A percentile compares a stretch with the other conserved stretches of the same genome.
phyloP scores from a whole-genome alignment of 1,140 invertebrate genomes.

The Habropoda laboriosa region DNA sequence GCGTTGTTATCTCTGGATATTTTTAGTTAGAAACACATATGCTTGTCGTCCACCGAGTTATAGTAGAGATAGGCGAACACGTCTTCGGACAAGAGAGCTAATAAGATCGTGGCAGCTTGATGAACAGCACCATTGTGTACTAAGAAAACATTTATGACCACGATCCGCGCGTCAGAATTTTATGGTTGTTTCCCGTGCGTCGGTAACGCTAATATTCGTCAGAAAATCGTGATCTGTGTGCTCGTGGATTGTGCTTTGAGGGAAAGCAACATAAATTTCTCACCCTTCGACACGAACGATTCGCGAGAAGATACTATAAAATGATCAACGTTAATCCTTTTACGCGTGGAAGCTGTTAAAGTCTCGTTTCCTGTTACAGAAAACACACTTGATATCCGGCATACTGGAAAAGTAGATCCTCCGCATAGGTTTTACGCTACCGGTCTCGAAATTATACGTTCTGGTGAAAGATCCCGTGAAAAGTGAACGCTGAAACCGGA shows the following conservation, averaged over 20 bases:
- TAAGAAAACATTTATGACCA: slow-evolving; percentile 15
- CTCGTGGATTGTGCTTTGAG: too few species aligned
- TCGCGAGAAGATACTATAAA: not conserved
- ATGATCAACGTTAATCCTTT: not conserved
- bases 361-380: not conserved
- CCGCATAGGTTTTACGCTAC: not conserved
- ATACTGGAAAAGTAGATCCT: slow-evolving; percentile 1
- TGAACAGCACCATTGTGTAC: slow-evolving; percentile 13
- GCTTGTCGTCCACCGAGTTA: too few species aligned
- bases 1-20: too few species aligned
- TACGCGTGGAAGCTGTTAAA: not conserved
- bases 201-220: not conserved
- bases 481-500: slow-evolving; percentile 3
- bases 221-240: not conserved
- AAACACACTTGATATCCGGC: slow-evolving; percentile 2
- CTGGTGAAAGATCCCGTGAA: not conserved
- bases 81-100: not conserved
- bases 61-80: not conserved
- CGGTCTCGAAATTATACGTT: not conserved
- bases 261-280: not conserved
- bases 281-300: not conserved
- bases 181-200: slow-evolving; percentile 13
- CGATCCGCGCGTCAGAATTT: not conserved
- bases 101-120: slow-evolving; percentile 13
- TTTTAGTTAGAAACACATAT: too few species aligned